Evolutionary conservation across 2,113 vertebrate species (phyloP), one percentile per base, ranked within the genome.

Genomic region (Brachyhypopomus occidentalis): DNA sequence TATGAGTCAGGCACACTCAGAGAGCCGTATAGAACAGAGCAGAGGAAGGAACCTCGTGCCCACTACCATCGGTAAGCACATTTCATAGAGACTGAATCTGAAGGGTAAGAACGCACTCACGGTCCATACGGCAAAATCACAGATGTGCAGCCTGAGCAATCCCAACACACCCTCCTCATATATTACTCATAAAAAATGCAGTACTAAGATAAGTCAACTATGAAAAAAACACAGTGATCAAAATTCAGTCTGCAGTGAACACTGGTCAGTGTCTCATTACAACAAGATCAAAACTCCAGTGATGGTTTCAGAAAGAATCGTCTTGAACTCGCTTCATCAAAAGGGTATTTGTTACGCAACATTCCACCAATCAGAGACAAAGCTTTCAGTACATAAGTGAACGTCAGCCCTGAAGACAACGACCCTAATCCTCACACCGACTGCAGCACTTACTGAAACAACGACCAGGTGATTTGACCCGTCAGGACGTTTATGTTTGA

Each of bases 1-100:
- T 63, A 67, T 78, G 83, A 84, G 79, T 81, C 83, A 85, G 75
- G 23, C 12, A 70, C 73, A 77, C 74, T 82, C 36, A 41, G 64
- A 78, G 72, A 27, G 74, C 75, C 67, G 69, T 77, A 66, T 77
- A 84, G 67, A 78, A 75, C 7, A 34, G 36, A 60, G 62, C 71
- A 56, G 34, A 71, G 55, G 63, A 27, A 75, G 52, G 34, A 22
- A 36, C 22, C 56, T 38, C 25, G 30, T 5, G 30, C 55, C 7
- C 20, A 25, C 52, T 69, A n/a, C 5, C 27, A 38, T 22, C 27
- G 19, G 20, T 25, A 27, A 69, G 52, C 23, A 45, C 3, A 27
- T 1, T 17, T 20, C 5, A 22, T 27, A 77, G 30, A 67, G 63
- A 36, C 22, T 14, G n/a, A 59, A 78, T 41, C n/a, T 78, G 23